Evolutionary conservation across 30 jellyfish, hydroid and myxozoan genomes (phyloP).

Genomic region (Mastigias papua): DNA sequence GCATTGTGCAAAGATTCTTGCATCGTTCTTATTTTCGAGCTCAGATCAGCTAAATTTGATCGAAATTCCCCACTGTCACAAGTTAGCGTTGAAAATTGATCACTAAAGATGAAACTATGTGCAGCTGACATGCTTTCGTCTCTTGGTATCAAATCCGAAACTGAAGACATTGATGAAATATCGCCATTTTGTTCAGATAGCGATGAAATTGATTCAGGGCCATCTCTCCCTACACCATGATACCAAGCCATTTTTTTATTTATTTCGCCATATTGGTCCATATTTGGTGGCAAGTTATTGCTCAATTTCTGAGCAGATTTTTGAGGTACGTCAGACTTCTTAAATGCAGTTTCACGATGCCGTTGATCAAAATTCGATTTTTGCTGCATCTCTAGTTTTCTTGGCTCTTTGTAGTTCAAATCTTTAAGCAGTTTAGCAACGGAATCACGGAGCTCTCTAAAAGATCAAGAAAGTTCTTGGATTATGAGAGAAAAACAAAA

Average conservation of each 20-base stretch:
- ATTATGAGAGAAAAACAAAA: neutral
- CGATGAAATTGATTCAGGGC: neutral
- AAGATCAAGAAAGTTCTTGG: neutral
- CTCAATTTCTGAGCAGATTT: too few relatives aligned
- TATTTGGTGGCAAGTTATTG: neutral
- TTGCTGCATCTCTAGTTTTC: neutral
- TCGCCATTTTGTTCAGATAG: constrained; percentile 25
- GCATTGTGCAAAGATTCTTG: constrained; percentile 56
- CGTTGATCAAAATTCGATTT: neutral
- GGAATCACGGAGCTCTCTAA: constrained; percentile 65
- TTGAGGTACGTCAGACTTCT: neutral
- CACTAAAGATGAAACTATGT: constrained; percentile 20
- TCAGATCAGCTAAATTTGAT: constrained; percentile 52
- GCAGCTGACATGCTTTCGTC: neutral
- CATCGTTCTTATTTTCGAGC: constrained; percentile 50
- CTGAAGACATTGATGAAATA: constrained; percentile 10
- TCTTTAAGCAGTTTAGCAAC: constrained; percentile 60
- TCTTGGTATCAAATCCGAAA: constrained; percentile 18
- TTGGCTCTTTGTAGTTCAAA: constrained; percentile 44
- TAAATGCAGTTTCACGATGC: neutral
- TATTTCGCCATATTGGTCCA: neutral
- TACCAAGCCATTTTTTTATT: neutral
- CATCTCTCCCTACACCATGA: neutral
- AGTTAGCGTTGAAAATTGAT: constrained; percentile 53
- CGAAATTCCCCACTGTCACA: constrained; percentile 73